Conservation (phyloP, 2,113 vertebrate genomes). For the Salvator merianae region DNA sequence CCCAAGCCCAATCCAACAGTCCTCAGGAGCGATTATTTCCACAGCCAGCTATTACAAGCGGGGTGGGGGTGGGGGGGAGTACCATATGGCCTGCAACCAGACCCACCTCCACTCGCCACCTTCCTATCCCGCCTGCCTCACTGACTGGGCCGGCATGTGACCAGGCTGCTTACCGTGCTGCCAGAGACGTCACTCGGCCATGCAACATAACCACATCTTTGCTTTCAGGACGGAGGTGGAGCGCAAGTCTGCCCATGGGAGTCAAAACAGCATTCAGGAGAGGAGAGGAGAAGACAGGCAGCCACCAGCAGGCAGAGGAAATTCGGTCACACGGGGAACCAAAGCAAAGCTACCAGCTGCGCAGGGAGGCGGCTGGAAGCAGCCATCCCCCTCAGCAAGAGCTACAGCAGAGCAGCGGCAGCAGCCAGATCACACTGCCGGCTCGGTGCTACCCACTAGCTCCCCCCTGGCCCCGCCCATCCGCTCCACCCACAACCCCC, state of each 20-base stretch:
- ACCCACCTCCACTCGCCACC: constrained; percentile 64
- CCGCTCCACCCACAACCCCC: constrained; percentile 70
- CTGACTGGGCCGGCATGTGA: constrained; percentile 97
- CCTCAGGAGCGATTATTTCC: constrained; percentile 55
- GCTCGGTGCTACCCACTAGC: constrained; percentile 58
- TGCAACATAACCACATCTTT: constrained; percentile 80
- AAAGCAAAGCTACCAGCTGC: constrained; percentile 48
- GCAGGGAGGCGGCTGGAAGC: constrained; percentile 53
- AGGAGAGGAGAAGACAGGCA: constrained; percentile 36
- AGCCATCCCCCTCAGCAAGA: constrained; percentile 58
- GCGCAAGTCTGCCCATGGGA: constrained; percentile 65
- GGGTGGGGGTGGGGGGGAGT: constrained; percentile 71
- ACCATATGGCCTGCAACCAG: constrained; percentile 80
- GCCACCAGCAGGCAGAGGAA: constrained; percentile 47
- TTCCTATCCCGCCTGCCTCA: constrained; percentile 89
- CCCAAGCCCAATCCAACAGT: constrained; percentile 18
- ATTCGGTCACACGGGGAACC: constrained; percentile 53
- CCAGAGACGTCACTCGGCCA: constrained; percentile 93
- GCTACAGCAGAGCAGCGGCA: constrained; percentile 24
- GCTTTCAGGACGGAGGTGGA: constrained; percentile 69
- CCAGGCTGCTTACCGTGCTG: constrained; percentile 91
- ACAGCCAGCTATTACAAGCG: constrained; percentile 59
- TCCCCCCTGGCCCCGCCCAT: constrained; percentile 77
- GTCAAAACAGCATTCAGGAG: constrained; percentile 52
- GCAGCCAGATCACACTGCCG: constrained; percentile 68